Evolutionary conservation across 2,888 invertebrate species (phyloP), one percentile per base, ranked within the genome.

Genomic region (Cotesia congregata): DNA sequence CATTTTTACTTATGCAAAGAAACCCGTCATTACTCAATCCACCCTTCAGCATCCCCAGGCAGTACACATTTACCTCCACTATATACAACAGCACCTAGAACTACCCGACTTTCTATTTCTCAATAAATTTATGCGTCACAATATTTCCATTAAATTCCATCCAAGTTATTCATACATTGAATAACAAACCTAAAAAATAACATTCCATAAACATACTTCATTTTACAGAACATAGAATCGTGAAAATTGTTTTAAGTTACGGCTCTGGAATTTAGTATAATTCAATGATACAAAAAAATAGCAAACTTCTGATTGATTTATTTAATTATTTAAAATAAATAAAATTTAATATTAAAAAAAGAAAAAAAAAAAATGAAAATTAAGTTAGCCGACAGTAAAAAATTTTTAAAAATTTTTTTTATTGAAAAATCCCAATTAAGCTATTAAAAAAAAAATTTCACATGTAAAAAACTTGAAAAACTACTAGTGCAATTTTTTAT

Each of bases 261-360:
- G 73, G 73, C 73, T 69, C 77, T 72, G 76, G 62, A 67, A 76
- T 76, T 72, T 76, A 62, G 67, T 76, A 76, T 72, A 76, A 59
- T 76, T 30, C 30, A 30, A 30, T 30, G 30, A 30, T 30, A 30
- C 2, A 30, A 0, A 30, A 20, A 20, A 30, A 30, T 30, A 30
- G 30, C 30, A 30, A 30, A 30, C 30, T 30, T 30, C 3, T 30
- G 30, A 30, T 30, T 4, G 3, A 30, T 30, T 30, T 30, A 3
- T 30, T 3, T 3, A 30, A 30, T 30, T 30, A 30, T 30, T 30
- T 30, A 30, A 30, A 30, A 30, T 30, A 30, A 30, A 30, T 30
- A 30, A 30, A 30, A 30, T 30, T 30, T 30, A 30, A 30, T 30
- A 30, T 30, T 30, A 3, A 3, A 30, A 30, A 30, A 30, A 30